Conservation (phyloP, 2,797 vertebrate species). For the Pteronotus mesoamericanus region DNA sequence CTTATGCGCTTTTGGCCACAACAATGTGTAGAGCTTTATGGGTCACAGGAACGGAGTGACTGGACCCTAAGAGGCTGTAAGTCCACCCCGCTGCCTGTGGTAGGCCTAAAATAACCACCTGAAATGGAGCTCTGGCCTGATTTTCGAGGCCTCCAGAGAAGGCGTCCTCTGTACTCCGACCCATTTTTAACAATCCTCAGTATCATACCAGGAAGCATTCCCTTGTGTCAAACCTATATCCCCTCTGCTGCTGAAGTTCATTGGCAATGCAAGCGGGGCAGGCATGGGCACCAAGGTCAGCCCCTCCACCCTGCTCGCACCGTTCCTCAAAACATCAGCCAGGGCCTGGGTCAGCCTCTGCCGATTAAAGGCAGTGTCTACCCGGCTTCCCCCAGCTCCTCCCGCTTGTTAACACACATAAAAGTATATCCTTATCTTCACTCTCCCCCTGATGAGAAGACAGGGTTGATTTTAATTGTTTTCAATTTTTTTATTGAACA, state of each 20-base stretch:
- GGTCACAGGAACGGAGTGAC: slow-evolving; percentile 34
- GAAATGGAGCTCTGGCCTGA: slow-evolving; percentile 66
- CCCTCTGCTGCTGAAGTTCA: background rate
- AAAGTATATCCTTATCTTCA: background rate
- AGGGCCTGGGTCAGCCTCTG: background rate
- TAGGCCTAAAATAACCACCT: slow-evolving; percentile 59
- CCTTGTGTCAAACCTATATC: background rate
- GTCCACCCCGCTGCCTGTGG: slow-evolving; percentile 30
- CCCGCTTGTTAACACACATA: background rate
- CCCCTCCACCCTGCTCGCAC: background rate
- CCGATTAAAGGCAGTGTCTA: background rate
- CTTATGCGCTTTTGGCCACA: background rate
- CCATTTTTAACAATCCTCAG: slow-evolving; percentile 54
- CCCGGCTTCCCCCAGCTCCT: background rate
- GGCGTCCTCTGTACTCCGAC: background rate
- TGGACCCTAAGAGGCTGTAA: background rate
- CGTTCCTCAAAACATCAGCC: background rate
- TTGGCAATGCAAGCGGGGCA: background rate
- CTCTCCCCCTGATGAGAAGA: background rate
- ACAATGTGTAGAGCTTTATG: background rate
- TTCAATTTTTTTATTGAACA: background rate
- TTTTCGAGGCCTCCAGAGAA: slow-evolving; percentile 55
- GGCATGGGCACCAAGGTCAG: background rate
- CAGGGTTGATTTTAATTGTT: background rate
- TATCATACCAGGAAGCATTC: slow-evolving; percentile 1